Evolutionary conservation across 2,797 vertebrate genomes (phyloP).

Genomic region (Monodelphis domestica): DNA sequence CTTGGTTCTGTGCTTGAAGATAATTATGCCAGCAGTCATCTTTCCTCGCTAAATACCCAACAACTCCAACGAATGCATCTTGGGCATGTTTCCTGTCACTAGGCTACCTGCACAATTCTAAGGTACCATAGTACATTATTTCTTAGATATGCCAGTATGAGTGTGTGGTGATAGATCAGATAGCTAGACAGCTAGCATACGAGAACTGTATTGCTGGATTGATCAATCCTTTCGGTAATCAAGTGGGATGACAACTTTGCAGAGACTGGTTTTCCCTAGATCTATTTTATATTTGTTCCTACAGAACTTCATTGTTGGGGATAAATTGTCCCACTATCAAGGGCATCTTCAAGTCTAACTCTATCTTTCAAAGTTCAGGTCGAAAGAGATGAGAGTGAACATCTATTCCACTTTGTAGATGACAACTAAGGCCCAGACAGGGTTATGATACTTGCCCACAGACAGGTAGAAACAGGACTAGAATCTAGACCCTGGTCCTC

Average conservation of each 20-base stretch:
- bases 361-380: slow-evolving; percentile 11
- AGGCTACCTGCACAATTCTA: not conserved
- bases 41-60: not conserved
- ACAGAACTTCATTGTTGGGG: not conserved
- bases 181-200: not conserved
- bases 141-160: not conserved
- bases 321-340: not conserved
- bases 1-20: not conserved
- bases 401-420: not conserved
- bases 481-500: not conserved
- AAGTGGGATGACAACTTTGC: not conserved
- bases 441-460: not conserved
- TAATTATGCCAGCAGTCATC: not conserved
- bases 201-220: not conserved
- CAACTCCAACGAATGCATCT: not conserved
- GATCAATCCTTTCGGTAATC: slow-evolving; percentile 40
- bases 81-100: not conserved
- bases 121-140: not conserved
- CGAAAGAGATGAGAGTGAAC: not conserved
- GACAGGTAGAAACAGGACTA: not conserved
- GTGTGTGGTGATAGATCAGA: not conserved
- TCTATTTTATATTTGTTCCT: not conserved
- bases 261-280: slow-evolving; percentile 4
- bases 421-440: slow-evolving; percentile 3
- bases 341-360: slow-evolving; percentile 25